A percentile compares a stretch with the other conserved stretches of the same genome.
These are phyloP conservation scores for Cydia strobilella DNA, from an alignment of 1,140 invertebrate genomes.

Conservation along the genomic window DNA sequence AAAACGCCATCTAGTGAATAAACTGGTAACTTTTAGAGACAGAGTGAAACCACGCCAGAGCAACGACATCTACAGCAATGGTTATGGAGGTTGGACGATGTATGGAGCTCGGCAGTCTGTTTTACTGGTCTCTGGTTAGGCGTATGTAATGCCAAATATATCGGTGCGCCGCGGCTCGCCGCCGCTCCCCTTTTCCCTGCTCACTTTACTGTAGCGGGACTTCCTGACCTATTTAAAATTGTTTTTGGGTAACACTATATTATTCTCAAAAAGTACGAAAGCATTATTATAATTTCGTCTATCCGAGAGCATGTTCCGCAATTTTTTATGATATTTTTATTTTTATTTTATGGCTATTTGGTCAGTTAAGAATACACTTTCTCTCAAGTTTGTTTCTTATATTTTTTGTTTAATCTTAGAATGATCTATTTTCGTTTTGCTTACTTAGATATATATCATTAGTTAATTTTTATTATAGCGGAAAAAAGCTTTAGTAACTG, in stretches of 20 bases:
- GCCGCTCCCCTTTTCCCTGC: slow-evolving; percentile 19
- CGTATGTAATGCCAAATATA: slow-evolving; percentile 50
- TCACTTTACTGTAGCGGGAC: slow-evolving; percentile 36
- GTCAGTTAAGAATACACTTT: neutral
- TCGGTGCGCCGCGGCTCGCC: slow-evolving; percentile 6
- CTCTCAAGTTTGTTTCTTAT: neutral
- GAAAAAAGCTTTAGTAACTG: neutral
- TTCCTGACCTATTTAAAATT: neutral
- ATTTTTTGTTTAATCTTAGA: neutral
- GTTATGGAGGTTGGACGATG: neutral
- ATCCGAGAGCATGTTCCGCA: neutral
- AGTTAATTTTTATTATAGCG: too few species aligned
- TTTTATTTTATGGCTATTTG: too few species aligned
- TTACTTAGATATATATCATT: too few species aligned
- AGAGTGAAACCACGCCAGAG: neutral
- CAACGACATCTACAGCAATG: neutral
- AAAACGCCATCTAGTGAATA: neutral
- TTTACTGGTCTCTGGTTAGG: neutral
- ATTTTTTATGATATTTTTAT: too few species aligned
- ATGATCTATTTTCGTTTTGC: neutral
- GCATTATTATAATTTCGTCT: neutral
- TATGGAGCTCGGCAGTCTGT: slow-evolving; percentile 5
- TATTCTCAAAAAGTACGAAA: neutral
- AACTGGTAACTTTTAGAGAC: neutral
- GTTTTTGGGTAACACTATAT: neutral